phyloP scores from a whole-genome alignment of 1,140 invertebrate genomes.

The Cotesia typhae region DNA sequence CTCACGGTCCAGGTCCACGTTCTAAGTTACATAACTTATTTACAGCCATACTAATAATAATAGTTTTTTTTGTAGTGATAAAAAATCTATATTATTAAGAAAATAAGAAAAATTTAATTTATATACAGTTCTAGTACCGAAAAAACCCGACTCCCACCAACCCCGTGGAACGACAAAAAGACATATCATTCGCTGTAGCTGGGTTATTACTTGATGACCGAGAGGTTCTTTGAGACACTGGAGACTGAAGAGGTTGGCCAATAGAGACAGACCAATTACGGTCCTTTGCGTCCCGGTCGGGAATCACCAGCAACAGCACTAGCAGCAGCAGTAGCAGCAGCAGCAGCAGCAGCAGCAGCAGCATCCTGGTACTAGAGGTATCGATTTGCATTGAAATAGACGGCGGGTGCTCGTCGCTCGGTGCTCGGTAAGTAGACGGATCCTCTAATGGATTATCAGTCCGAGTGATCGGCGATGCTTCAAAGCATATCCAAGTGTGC shows the following conservation, averaged over 20 bases:
- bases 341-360: too few relatives aligned
- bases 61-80: too few relatives aligned
- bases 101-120: too few relatives aligned
- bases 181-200: background rate
- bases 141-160: background rate
- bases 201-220: slow-evolving; percentile 60
- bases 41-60: too few relatives aligned
- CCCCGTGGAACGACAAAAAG: background rate
- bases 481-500: slow-evolving; percentile 51
- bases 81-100: too few relatives aligned
- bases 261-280: slow-evolving; percentile 66
- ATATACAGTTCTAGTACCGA: background rate
- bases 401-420: slow-evolving; percentile 46
- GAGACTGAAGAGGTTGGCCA: slow-evolving; percentile 52
- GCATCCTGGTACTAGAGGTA: slow-evolving; percentile 41
- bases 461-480: slow-evolving; percentile 63
- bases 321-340: too few relatives aligned
- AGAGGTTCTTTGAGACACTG: slow-evolving; percentile 66
- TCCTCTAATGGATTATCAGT: slow-evolving; percentile 67
- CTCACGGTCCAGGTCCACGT: background rate
- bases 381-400: slow-evolving; percentile 68
- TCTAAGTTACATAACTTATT: too few relatives aligned
- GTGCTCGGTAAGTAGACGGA: slow-evolving; percentile 65
- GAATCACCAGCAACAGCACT: too few relatives aligned
- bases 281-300: slow-evolving; percentile 60